These are phyloP conservation scores for Elaeidobius kamerunicus DNA, from an alignment of 2,888 invertebrate genomes.

Conservation along the genomic window DNA sequence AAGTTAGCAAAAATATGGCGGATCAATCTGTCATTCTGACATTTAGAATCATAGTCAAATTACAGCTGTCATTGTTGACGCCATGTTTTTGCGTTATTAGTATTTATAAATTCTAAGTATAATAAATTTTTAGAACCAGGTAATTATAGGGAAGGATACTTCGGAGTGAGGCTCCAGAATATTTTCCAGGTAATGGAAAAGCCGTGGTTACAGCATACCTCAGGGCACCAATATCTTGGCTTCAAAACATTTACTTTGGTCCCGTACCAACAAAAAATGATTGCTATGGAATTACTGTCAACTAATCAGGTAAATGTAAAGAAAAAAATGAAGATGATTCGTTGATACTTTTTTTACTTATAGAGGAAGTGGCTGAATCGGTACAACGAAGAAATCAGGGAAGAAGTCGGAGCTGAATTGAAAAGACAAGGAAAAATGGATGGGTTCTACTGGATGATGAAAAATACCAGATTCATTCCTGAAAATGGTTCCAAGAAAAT, in stretches of 20 bases:
- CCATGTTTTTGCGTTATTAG: background rate
- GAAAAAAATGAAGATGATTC: background rate
- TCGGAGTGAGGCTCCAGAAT: slow-evolving; percentile 86
- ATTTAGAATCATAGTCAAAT: no score
- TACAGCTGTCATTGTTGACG: no score
- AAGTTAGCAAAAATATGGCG: no score
- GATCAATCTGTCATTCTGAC: no score
- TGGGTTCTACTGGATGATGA: slow-evolving; percentile 82
- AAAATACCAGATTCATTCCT: slow-evolving; percentile 69
- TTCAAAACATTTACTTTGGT: slow-evolving; percentile 82
- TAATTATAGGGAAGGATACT: slow-evolving; percentile 79
- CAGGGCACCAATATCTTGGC: slow-evolving; percentile 55
- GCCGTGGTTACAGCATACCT: slow-evolving; percentile 50
- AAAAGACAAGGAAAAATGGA: slow-evolving; percentile 66
- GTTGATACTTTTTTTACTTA: slow-evolving; percentile 33
- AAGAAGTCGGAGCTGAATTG: slow-evolving; percentile 70
- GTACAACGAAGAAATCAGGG: slow-evolving; percentile 72
- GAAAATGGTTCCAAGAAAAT: slow-evolving; percentile 47
- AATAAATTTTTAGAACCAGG: slow-evolving; percentile 64
- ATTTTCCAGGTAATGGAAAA: slow-evolving; percentile 67
- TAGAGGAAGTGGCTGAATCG: slow-evolving; percentile 77
- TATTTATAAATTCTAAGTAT: no score
- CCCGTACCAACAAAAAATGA: slow-evolving; percentile 83
- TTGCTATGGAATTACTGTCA: slow-evolving; percentile 71
- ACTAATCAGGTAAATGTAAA: slow-evolving; percentile 68